Evolutionary conservation across 2,888 invertebrate genomes (phyloP), one percentile per base, ranked within the genome.

Genomic region (Pterostichus madidus): DNA sequence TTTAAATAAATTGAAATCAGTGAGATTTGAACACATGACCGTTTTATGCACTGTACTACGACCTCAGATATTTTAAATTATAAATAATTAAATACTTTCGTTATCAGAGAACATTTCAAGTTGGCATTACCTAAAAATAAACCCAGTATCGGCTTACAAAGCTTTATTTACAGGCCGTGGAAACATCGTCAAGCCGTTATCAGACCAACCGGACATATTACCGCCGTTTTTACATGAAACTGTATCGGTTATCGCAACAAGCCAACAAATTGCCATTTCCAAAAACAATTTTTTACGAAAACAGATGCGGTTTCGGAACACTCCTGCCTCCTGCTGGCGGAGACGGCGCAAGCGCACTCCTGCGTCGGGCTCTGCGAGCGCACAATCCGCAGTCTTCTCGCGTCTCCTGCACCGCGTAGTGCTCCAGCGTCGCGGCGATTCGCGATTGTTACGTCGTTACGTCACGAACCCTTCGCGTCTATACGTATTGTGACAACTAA

Each of bases 221-320:
- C 79, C 79, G 13, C 24, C 61, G 79, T 53, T 52, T 79, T 59
- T 79, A 79, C 79, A 79, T 79, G 35, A 46, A 77, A 80, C 53
- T 80, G 71, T 71, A 71, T 80, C 53, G 39, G 80, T 71, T 71
- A 71, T 71, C 80, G 71, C 71, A 53, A 71, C 78, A 61, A 59
- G 49, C 64, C 68, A 68, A 80, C 81, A 81, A 81, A 81, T 81
- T 81, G 81, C 73, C 49, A 75, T 81, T 81, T 75, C 75, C 81
- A 81, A 81, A 81, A 81, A 59, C 81, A 80, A 81, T 81, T 81
- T 81, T 81, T 81, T 81, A 81, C 80, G 61, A 73, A 81, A 81
- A 73, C 73, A 81, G 73, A 73, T 81, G 81, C 75, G 81, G 59
- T 71, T 80, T 68, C 59, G 39, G 32, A 64, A 56, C 32, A 77